These are phyloP conservation scores for Stichodactyla helianthus DNA, from an alignment of 64 coral and sea anemone species.

Conservation along the genomic window DNA sequence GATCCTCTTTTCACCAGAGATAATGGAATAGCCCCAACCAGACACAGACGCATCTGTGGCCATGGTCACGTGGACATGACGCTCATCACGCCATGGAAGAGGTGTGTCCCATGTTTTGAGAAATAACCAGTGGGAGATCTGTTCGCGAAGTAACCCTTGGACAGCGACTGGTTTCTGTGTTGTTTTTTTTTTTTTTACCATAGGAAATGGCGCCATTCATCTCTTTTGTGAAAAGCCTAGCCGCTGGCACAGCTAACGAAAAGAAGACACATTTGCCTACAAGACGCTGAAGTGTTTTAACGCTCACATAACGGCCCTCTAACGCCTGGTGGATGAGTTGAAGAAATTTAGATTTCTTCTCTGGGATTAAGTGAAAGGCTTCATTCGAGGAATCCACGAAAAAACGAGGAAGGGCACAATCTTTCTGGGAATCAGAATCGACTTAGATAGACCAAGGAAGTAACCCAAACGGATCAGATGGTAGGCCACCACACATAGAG, in stretches of 20 bases:
- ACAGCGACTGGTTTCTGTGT: slow-evolving; percentile 11
- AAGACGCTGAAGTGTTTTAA: slow-evolving; percentile 46
- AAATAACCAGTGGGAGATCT: slow-evolving; percentile 50
- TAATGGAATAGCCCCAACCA: slow-evolving; percentile 13
- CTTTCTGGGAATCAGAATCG: slow-evolving; percentile 30
- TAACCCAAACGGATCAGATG: slow-evolving; percentile 43
- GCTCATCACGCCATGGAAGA: slow-evolving; percentile 44
- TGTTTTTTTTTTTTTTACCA: slow-evolving; percentile 13
- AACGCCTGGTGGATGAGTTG: slow-evolving; percentile 20
- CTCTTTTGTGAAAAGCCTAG: slow-evolving; percentile 30
- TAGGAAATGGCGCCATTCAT: slow-evolving; percentile 51
- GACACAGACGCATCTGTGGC: slow-evolving; percentile 40
- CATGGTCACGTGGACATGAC: slow-evolving; percentile 36
- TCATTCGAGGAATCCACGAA: slow-evolving; percentile 24
- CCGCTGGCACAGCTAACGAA: slow-evolving; percentile 38
- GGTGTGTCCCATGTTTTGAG: slow-evolving; percentile 39
- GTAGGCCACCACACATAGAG: slow-evolving; percentile 22
- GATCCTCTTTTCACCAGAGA: background rate
- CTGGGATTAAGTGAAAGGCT: slow-evolving; percentile 29
- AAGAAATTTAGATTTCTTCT: slow-evolving; percentile 25
- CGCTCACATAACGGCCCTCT: background rate
- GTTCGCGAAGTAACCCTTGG: slow-evolving; percentile 7
- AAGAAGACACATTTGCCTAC: slow-evolving; percentile 57
- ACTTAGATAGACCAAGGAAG: slow-evolving; percentile 39
- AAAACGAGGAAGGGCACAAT: slow-evolving; percentile 34